Conservation (phyloP, 2,797 vertebrate species). For the Dermochelys coriacea region DNA sequence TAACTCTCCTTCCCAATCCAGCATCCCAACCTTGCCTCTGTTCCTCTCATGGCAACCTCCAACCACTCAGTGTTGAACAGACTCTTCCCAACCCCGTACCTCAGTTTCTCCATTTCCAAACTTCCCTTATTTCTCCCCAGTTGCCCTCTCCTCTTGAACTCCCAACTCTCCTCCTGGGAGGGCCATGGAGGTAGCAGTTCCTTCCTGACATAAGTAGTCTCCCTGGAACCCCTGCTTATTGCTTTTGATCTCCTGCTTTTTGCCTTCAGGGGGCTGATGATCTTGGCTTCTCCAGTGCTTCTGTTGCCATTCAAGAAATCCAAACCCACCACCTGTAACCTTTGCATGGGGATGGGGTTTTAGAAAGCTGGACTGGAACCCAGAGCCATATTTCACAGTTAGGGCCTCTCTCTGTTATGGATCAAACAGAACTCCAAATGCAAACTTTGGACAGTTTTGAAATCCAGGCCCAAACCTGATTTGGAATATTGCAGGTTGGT, state of each 20-base stretch:
- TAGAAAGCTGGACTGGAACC: neutral
- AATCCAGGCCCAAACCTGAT: neutral
- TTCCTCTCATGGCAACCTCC: neutral
- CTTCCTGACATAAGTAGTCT: neutral
- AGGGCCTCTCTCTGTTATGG: neutral
- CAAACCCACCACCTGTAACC: neutral
- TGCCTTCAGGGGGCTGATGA: neutral
- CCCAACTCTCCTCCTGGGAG: neutral
- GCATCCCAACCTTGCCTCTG: neutral
- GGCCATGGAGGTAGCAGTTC: neutral
- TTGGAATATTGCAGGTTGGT: neutral
- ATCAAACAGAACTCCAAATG: neutral
- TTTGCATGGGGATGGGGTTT: neutral
- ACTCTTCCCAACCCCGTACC: neutral
- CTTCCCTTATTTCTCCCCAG: neutral
- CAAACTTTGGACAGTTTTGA: neutral
- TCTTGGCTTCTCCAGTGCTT: neutral
- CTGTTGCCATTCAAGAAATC: neutral
- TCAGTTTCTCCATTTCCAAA: neutral
- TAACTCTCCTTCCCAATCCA: neutral
- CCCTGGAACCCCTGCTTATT: neutral
- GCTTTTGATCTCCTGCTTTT: neutral
- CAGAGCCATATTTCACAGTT: fast-evolving
- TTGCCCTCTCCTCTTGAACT: neutral
- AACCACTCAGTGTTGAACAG: neutral